Evolutionary conservation across 92 coral and sea anemone genomes (phyloP).

Genomic region (Isaurus tuberculatus): DNA sequence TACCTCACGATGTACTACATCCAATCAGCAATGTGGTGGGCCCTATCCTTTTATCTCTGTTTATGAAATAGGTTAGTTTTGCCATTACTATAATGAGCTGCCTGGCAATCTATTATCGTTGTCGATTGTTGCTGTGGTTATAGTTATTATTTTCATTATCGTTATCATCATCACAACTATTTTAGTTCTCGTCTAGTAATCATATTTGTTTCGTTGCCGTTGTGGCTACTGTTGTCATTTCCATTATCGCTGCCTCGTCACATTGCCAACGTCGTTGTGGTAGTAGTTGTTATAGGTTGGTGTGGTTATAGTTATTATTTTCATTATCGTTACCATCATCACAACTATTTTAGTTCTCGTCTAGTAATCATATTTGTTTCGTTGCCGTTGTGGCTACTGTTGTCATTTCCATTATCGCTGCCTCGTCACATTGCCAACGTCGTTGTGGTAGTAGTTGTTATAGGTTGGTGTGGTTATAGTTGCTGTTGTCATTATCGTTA

Average conservation of each 20-base stretch:
- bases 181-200: no score
- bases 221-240: not conserved
- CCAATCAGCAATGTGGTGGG: slow-evolving; percentile 15
- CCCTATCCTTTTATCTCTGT: not conserved
- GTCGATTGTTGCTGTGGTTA: not conserved
- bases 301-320: not conserved
- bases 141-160: not conserved
- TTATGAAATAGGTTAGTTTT: slow-evolving; percentile 15
- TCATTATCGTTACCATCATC: not conserved
- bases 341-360: no score
- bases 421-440: no score
- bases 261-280: no score
- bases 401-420: no score
- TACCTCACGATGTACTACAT: not conserved
- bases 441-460: no score
- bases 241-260: no score
- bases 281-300: no score
- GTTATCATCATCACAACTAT: no score
- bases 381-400: not conserved
- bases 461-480: not conserved
- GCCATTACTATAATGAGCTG: not conserved
- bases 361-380: no score
- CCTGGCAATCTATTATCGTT: no score
- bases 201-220: no score
- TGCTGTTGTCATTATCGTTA: not conserved